Base-by-base conservation (phyloP, 2,797 vertebrate genomes). In the Sebastes variabilis region DNA sequence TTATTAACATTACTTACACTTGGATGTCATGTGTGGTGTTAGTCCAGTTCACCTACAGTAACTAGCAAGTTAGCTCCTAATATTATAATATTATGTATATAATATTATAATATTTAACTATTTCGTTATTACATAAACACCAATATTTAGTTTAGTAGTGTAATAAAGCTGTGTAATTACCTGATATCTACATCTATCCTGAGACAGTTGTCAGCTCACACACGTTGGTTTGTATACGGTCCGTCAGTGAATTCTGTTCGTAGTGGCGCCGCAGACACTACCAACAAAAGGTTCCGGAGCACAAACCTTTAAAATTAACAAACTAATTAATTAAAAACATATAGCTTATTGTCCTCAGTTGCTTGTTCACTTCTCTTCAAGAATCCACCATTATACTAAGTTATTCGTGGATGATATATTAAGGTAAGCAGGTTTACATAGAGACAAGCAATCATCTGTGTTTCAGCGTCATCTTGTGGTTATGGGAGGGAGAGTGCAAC, bases 161-260 rank as follows among this genome's bases (percentile, higher is more conserved):
- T 16, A 18, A n/a, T 10, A 2, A 18, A 30, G 9, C 1, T 2
- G 1, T 4, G 9, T 1, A 24, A 11, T 71, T 3, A 3, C 4
- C 3, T 11, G 1, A 36, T 27, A 66, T 13, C 2, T 30, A 36
- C 22, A 66, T 68, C 25, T 18, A 59, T 18, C 8, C 16, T 2
- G 2, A 59, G 3, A 4, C 2, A 5, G 3, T 13, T 38, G 0
- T 27, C 30, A 13, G 8, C 36, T 78, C 22, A 58, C 78, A 85
- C 83, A 87, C 80, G 87, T 32, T 86, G 75, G 29, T 59, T 75
- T 84, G 87, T 83, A 6, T 84, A 83, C 58, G 79, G 91, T 93
- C 80, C 93, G 74, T 86, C 85, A 6, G 3, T 1, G 1, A 92
- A 84, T 30, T 25, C 0, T 27, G 84, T 79, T 79, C 86, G 84